These are phyloP conservation scores for Rhynchopsitta pachyrhyncha DNA, from an alignment of 2,113 vertebrate species.

Conservation along the genomic window DNA sequence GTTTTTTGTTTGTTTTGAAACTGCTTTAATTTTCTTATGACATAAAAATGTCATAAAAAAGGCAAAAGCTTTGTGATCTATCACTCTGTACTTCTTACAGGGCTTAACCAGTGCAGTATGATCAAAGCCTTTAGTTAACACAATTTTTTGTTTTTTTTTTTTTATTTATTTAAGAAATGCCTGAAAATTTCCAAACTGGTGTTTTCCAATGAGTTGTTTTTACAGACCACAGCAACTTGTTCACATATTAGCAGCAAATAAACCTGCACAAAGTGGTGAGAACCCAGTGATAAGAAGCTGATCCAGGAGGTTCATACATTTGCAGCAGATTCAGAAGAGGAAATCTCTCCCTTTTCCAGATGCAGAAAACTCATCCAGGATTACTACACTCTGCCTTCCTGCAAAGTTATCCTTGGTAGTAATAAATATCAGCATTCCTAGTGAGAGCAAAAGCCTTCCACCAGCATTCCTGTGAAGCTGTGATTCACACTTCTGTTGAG, in stretches of 20 bases:
- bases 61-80: background rate
- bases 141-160: background rate
- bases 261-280: background rate
- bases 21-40: background rate
- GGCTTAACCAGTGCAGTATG: background rate
- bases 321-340: background rate
- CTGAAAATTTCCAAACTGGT: background rate
- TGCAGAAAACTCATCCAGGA: background rate
- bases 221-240: background rate
- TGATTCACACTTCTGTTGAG: constrained; percentile 1
- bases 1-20: background rate
- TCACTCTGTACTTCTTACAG: background rate
- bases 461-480: background rate
- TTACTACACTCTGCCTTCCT: background rate
- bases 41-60: background rate
- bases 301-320: background rate
- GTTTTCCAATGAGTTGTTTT: background rate
- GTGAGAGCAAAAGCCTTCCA: background rate
- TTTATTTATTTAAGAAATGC: background rate
- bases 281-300: background rate
- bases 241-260: background rate
- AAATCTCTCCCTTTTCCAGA: background rate
- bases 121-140: background rate
- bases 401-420: background rate
- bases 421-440: background rate